Conservation (phyloP, 2,888 invertebrate species). For the Habroteleia sp. region DNA sequence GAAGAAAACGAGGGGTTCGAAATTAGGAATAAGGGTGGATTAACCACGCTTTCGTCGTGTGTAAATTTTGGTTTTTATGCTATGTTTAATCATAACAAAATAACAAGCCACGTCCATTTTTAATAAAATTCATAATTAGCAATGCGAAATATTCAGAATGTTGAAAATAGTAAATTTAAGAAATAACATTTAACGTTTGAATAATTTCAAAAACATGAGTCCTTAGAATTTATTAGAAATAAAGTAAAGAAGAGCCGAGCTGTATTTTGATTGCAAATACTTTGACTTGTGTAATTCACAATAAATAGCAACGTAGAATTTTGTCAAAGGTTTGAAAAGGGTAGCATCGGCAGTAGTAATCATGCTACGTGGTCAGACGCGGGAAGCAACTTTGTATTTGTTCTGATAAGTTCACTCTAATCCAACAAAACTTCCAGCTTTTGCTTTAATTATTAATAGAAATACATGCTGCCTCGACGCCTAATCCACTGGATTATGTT, state of each 20-base stretch:
- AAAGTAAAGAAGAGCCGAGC: not conserved
- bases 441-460: slow-evolving; percentile 34
- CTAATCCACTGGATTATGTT: slow-evolving; percentile 16
- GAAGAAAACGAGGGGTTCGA: slow-evolving; percentile 47
- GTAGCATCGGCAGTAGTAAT: slow-evolving; percentile 54
- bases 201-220: no score
- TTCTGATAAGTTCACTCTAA: slow-evolving; percentile 39
- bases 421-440: slow-evolving; percentile 35
- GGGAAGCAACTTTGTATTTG: slow-evolving; percentile 35
- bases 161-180: no score
- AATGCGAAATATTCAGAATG: no score
- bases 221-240: no score
- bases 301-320: slow-evolving; percentile 32
- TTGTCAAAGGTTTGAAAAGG: slow-evolving; percentile 52
- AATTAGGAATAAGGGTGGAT: slow-evolving; percentile 45
- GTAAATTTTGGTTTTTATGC: slow-evolving; percentile 26
- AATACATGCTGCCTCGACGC: slow-evolving; percentile 5
- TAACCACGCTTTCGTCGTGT: slow-evolving; percentile 16
- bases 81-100: not conserved
- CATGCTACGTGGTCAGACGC: slow-evolving; percentile 47
- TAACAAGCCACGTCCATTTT: no score
- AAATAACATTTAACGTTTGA: no score
- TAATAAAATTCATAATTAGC: no score
- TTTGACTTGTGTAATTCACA: slow-evolving; percentile 17
- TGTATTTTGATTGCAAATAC: slow-evolving; percentile 26